Evolutionary conservation across 2,888 invertebrate genomes (phyloP).

Genomic region (Chorisops tibialis): DNA sequence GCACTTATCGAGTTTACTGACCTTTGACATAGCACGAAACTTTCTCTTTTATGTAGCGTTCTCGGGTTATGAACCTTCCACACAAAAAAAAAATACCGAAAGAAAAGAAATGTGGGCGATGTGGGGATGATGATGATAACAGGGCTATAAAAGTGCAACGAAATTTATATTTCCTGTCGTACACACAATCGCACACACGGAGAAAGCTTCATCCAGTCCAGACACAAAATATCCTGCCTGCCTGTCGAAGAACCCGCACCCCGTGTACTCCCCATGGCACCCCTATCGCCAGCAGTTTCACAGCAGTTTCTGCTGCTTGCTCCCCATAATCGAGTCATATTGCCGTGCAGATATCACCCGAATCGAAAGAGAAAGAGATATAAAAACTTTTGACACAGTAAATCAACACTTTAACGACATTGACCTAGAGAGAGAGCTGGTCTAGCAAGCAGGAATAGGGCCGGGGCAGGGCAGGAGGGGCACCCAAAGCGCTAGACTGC

Average conservation of each 20-base stretch:
- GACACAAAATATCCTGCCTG: constrained; percentile 5
- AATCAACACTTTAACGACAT: constrained; percentile 41
- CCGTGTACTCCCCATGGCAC: not conserved
- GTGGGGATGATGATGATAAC: not conserved
- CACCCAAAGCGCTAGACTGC: constrained; percentile 19
- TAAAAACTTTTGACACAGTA: constrained; percentile 40
- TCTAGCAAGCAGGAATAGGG: not conserved
- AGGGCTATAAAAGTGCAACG: constrained; percentile 10
- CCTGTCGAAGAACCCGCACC: too few species aligned
- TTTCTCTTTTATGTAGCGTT: constrained; percentile 19
- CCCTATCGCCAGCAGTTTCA: too few species aligned
- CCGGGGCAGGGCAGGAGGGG: not conserved
- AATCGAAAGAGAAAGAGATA: constrained; percentile 29
- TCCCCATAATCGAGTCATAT: constrained; percentile 15
- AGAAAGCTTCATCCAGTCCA: not conserved
- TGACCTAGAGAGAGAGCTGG: constrained; percentile 38
- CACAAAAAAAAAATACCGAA: constrained; percentile 10
- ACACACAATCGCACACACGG: not conserved
- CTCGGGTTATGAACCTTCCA: constrained; percentile 2
- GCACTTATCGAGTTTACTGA: constrained; percentile 21
- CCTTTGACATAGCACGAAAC: constrained; percentile 18
- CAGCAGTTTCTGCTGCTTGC: too few species aligned
- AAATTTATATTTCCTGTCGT: constrained; percentile 10
- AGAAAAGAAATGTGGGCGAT: constrained; percentile 2
- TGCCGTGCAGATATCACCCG: constrained; percentile 11